These are phyloP conservation scores for Molossus alvarezi DNA, from an alignment of 2,797 vertebrate genomes.

Conservation along the genomic window DNA sequence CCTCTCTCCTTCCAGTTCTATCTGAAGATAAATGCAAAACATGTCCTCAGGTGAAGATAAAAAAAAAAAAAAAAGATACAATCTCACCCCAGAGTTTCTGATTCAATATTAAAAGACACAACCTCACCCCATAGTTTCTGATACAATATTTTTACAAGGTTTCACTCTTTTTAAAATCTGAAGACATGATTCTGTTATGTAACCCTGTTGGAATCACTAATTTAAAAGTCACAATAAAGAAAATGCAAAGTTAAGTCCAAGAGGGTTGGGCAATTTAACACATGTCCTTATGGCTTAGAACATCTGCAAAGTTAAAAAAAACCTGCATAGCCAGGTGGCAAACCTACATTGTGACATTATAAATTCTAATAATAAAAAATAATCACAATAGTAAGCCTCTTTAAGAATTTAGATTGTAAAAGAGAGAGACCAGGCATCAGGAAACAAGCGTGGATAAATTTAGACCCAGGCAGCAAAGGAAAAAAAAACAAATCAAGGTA, in stretches of 20 bases:
- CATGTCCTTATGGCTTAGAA: background rate
- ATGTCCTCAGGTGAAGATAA: too few relatives aligned
- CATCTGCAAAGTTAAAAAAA: background rate
- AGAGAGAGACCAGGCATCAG: background rate
- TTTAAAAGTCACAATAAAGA: background rate
- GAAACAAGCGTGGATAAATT: background rate
- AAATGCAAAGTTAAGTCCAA: background rate
- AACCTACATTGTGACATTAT: slow-evolving; percentile 16
- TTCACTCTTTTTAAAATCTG: background rate
- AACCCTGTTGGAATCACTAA: background rate
- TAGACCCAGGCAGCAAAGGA: background rate
- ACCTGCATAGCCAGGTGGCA: background rate
- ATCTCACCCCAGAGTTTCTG: too few relatives aligned
- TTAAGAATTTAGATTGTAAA: background rate
- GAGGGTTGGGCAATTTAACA: background rate
- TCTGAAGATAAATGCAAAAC: too few relatives aligned
- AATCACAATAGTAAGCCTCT: background rate
- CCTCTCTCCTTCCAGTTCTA: too few relatives aligned
- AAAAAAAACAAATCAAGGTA: background rate
- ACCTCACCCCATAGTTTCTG: background rate
- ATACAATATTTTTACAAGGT: background rate
- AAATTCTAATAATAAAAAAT: slow-evolving; percentile 23
- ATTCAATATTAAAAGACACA: background rate
- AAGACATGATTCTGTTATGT: background rate
- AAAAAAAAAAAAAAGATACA: too few relatives aligned